phyloP scores from a whole-genome alignment of 2,113 vertebrate species.

The Cottus gobio region DNA sequence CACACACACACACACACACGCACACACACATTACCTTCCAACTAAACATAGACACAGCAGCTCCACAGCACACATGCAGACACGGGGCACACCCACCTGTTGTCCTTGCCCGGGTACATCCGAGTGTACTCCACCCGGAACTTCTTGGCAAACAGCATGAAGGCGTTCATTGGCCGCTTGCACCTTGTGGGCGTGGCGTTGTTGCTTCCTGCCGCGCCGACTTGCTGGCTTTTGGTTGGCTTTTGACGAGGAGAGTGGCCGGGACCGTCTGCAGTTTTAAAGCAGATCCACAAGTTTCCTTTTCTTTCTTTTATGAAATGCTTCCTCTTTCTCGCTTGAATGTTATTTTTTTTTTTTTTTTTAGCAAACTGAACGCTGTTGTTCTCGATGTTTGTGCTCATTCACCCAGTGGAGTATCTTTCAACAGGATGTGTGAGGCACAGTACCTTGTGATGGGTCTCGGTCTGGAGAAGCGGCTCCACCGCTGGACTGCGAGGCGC shows the following conservation, averaged over 20 bases:
- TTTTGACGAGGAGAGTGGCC: slow-evolving; percentile 78
- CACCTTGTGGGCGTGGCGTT: slow-evolving; percentile 90
- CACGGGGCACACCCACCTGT: slow-evolving; percentile 85
- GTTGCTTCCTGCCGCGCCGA: slow-evolving; percentile 84
- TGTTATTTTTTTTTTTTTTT: neutral
- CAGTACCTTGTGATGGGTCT: slow-evolving; percentile 45
- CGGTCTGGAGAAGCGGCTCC: slow-evolving; percentile 86
- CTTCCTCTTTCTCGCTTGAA: neutral
- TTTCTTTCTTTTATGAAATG: neutral
- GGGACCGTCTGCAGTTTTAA: slow-evolving; percentile 59
- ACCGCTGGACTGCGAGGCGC: slow-evolving; percentile 91
- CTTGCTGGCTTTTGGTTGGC: slow-evolving; percentile 84
- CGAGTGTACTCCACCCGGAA: slow-evolving; percentile 98
- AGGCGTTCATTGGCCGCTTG: slow-evolving; percentile 99
- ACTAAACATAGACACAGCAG: neutral
- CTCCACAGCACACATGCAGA: neutral
- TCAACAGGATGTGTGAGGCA: neutral
- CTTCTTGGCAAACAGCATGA: slow-evolving; percentile 99
- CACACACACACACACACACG: neutral
- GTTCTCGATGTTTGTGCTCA: neutral
- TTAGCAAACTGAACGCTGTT: neutral
- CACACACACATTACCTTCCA: neutral
- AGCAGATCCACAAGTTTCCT: neutral
- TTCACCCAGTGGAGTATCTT: neutral
- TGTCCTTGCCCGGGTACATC: slow-evolving; percentile 99